These are phyloP conservation scores for Microcaecilia unicolor DNA, from an alignment of 2,797 vertebrate genomes.

Conservation along the genomic window DNA sequence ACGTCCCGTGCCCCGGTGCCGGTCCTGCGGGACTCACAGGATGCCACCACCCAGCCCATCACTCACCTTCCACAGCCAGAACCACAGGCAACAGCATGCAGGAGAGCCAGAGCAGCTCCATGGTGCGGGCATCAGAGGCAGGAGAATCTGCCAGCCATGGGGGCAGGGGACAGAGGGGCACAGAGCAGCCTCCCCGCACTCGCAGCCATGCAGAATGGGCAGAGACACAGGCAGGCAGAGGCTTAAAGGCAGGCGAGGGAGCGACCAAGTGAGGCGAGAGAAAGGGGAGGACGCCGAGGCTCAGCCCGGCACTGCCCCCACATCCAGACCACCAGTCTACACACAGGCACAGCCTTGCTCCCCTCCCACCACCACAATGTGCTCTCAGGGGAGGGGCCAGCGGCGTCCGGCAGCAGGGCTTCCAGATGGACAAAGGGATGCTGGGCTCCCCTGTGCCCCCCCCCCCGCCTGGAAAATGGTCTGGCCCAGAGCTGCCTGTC, in stretches of 20 bases:
- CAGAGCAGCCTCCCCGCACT: slow-evolving; percentile 29
- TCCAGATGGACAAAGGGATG: too few relatives aligned
- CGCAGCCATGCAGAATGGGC: slow-evolving; percentile 22
- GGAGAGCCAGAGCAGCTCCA: slow-evolving; percentile 43
- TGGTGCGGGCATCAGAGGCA: slow-evolving; percentile 26
- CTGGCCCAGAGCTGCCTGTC: slow-evolving; percentile 49
- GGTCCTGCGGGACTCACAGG: background rate
- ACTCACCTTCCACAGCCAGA: slow-evolving; percentile 50
- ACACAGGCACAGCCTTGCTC: rapidly evolving
- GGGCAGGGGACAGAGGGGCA: slow-evolving; percentile 10
- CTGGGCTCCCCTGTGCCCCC: slow-evolving; percentile 16
- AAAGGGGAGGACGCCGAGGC: background rate
- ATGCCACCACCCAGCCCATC: slow-evolving; percentile 1
- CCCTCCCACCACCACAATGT: background rate
- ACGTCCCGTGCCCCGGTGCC: slow-evolving; percentile 15
- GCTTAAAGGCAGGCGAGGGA: too few relatives aligned
- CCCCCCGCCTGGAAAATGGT: slow-evolving; percentile 40
- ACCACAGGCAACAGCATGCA: slow-evolving; percentile 40
- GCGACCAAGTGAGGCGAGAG: background rate
- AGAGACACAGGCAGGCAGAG: background rate
- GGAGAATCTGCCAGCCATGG: slow-evolving; percentile 33
- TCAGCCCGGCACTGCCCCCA: background rate
- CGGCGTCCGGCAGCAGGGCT: background rate
- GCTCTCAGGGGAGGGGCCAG: background rate
- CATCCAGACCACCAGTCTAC: background rate